Evolutionary conservation across 1,140 invertebrate species (phyloP), one percentile per base, ranked within the genome.

Genomic region (Ceratitis capitata): DNA sequence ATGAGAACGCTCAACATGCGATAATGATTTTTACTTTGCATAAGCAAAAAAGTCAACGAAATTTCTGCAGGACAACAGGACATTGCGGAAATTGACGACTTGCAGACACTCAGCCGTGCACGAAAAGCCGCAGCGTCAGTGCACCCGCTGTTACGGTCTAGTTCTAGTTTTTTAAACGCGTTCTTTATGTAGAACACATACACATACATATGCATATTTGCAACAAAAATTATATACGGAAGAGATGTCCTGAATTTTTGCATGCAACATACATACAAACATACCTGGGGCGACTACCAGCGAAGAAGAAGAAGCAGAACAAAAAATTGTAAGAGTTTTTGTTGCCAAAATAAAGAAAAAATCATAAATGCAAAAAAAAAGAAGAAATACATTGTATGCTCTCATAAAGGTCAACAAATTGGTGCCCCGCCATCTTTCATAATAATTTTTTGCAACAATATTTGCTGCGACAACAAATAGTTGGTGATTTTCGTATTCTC

Each of bases 161-260:
- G 61, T 69, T 69, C 61, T 69, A 69, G 61, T 69, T 69, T 69
- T 69, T 69, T 69, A 69, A 69, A 69, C 39, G 29, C 10, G 14
- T 69, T 35, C 61, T 35, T 39, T 35, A 35, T 69, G 32, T 32
- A 69, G 5, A 3, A 23, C 51, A 53, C 51, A 5, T 7, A 53
- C 19, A 53, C 51, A n/a, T 7, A 23, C n/a, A 56, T 23, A 56
- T 9, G 10, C 19, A 56, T 23, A n/a, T 0, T n/a, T n/a, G 51
- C n/a, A n/a, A 7, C 5, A n/a, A 12, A 56, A 56, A 56, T 56
- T 56, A 56, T 56, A n/a, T 23, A 56, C 19, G 14, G 14, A 61
- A 3, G 7, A 29, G 58, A 61, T 61, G 26, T 39, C 39, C 29
- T 32, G 29, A 3, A 7, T 19, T 69, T 39, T 69, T 69, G 61